Percentiles rank a stretch among this genome's conserved stretches.
These are phyloP conservation scores for Engystomops pustulosus DNA, from an alignment of 2,113 vertebrate genomes.

Conservation along the genomic window DNA sequence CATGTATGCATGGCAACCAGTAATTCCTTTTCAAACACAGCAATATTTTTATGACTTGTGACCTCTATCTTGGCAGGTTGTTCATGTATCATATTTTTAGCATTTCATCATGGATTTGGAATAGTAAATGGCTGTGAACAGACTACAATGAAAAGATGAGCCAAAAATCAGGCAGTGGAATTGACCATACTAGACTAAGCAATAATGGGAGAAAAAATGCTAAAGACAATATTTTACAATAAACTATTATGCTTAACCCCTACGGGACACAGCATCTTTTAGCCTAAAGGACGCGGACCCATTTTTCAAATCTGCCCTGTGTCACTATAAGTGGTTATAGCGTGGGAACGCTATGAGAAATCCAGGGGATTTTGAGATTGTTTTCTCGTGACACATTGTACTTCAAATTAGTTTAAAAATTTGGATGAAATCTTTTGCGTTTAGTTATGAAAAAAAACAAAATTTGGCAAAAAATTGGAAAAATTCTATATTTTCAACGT, in stretches of 20 bases:
- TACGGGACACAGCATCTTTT: too few species aligned
- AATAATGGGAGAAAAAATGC: background rate
- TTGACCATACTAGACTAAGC: background rate
- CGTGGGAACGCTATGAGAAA: too few species aligned
- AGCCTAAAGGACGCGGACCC: too few species aligned
- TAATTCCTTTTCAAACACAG: constrained; percentile 42
- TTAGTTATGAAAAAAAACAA: too few species aligned
- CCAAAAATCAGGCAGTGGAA: background rate
- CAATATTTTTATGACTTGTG: constrained; percentile 44
- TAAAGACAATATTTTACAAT: background rate
- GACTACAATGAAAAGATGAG: constrained; percentile 15
- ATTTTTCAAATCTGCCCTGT: too few species aligned
- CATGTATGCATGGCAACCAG: constrained; percentile 38
- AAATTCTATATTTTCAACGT: too few species aligned
- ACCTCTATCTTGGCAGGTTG: constrained; percentile 46
- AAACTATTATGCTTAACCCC: background rate
- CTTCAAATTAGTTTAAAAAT: too few species aligned
- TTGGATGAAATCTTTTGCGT: too few species aligned
- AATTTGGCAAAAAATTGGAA: too few species aligned
- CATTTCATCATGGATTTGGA: constrained; percentile 38
- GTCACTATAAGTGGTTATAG: too few species aligned
- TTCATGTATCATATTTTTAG: constrained; percentile 46
- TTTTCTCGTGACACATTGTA: too few species aligned
- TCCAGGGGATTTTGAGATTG: too few species aligned
- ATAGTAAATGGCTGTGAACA: constrained; percentile 36